Percentiles rank a stretch among this genome's conserved stretches.
phyloP scores from a whole-genome alignment of 1,140 invertebrate species.

The Leptoteleia sp. region DNA sequence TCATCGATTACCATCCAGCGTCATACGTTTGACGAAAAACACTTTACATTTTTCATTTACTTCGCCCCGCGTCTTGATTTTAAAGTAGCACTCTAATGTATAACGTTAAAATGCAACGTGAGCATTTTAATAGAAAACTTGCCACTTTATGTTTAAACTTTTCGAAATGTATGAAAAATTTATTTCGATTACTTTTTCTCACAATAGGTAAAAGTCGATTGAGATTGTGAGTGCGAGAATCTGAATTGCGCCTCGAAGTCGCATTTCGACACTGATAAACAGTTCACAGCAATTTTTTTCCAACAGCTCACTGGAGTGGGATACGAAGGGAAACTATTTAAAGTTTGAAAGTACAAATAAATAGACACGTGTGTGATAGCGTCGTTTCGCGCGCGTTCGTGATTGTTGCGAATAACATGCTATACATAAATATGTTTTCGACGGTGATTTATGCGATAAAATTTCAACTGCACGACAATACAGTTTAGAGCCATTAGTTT shows the following conservation, averaged over 20 bases:
- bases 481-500: slow-evolving; percentile 12
- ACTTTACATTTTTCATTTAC: slow-evolving; percentile 49
- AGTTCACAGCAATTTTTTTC: slow-evolving; percentile 50
- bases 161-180: slow-evolving; percentile 39
- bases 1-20: slow-evolving; percentile 39
- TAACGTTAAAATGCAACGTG: slow-evolving; percentile 10
- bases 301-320: slow-evolving; percentile 20
- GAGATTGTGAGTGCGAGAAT: slow-evolving; percentile 31
- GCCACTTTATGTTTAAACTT: slow-evolving; percentile 23
- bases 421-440: slow-evolving; percentile 19
- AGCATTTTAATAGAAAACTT: slow-evolving; percentile 38
- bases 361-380: slow-evolving; percentile 45
- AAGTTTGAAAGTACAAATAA: slow-evolving; percentile 55
- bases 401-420: slow-evolving; percentile 48
- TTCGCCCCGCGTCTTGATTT: slow-evolving; percentile 12
- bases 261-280: slow-evolving; percentile 50
- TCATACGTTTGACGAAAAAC: slow-evolving; percentile 46
- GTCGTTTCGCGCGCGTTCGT: slow-evolving; percentile 34
- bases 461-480: slow-evolving; percentile 11
- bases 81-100: slow-evolving; percentile 24
- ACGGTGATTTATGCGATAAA: slow-evolving; percentile 36
- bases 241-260: slow-evolving; percentile 37
- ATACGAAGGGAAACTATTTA: slow-evolving; percentile 53
- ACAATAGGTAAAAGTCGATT: slow-evolving; percentile 34
- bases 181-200: slow-evolving; percentile 55